These are phyloP conservation scores for Pseudococcus viburni DNA, from an alignment of 2,888 invertebrate genomes.

Conservation along the genomic window DNA sequence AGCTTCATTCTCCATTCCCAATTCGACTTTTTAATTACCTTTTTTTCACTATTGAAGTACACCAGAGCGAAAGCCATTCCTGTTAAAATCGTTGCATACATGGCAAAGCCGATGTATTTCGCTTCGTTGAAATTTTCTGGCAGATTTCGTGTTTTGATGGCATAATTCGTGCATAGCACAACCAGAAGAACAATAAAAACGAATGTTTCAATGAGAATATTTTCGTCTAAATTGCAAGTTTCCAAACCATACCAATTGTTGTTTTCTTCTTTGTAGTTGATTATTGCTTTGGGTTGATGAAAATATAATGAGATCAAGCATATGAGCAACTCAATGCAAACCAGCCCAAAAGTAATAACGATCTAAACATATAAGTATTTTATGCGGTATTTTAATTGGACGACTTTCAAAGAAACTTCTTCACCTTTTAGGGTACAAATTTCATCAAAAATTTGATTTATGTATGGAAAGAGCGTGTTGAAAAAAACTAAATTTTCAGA, in stretches of 20 bases:
- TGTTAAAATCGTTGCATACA: slow-evolving; percentile 84
- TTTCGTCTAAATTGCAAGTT: not conserved
- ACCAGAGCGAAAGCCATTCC: slow-evolving; percentile 87
- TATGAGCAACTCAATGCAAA: not conserved
- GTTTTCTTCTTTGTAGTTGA: not conserved
- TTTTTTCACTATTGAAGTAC: slow-evolving; percentile 78
- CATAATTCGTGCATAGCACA: slow-evolving; percentile 82
- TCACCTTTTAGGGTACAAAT: too few species aligned
- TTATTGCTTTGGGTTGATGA: not conserved
- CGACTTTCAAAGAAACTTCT: too few species aligned
- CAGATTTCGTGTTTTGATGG: slow-evolving; percentile 82
- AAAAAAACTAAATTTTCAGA: too few species aligned
- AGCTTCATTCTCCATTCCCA: not conserved
- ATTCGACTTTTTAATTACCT: slow-evolving; percentile 9
- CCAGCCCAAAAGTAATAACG: not conserved
- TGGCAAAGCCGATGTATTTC: slow-evolving; percentile 83
- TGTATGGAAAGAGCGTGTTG: not conserved
- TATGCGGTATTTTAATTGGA: too few species aligned
- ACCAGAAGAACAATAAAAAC: slow-evolving; percentile 82
- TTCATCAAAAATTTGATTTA: not conserved
- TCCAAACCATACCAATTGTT: not conserved
- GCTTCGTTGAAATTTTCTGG: slow-evolving; percentile 88
- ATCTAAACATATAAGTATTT: not conserved
- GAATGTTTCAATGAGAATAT: slow-evolving; percentile 74
- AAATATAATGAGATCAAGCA: not conserved